Percentiles rank a stretch among this genome's conserved stretches.
Conservation (phyloP, 2,113 vertebrate genomes). For the Oreochromis aureus region DNA sequence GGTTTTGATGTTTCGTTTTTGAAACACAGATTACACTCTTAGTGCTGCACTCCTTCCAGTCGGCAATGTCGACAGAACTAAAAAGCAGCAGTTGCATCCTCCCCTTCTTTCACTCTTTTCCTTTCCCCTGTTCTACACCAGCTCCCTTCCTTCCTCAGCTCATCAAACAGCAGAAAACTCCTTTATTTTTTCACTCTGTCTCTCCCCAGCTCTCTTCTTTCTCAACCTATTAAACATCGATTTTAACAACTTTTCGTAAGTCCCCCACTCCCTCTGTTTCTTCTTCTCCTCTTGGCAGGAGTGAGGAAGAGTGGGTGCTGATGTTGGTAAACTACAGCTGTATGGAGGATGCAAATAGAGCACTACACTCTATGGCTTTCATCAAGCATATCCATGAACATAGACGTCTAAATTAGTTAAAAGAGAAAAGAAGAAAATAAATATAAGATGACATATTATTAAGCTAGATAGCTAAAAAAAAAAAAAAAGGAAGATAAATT, state of each 20-base stretch:
- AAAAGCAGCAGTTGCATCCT: background rate
- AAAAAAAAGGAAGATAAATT: background rate
- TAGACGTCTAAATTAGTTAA: background rate
- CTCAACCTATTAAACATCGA: conserved; percentile 12
- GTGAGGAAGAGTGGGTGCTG: conserved; percentile 15
- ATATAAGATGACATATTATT: background rate
- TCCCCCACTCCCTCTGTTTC: background rate
- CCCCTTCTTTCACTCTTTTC: background rate
- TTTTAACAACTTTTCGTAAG: conserved; percentile 1
- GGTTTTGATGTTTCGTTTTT: conserved; percentile 12
- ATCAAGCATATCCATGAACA: background rate
- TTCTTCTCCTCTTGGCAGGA: background rate
- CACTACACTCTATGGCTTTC: background rate
- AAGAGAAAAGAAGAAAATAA: background rate
- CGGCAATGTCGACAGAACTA: background rate
- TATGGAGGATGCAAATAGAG: conserved; percentile 1
- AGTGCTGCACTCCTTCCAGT: background rate
- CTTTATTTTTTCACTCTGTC: background rate
- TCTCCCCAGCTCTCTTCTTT: conserved; percentile 1
- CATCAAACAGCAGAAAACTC: conserved; percentile 24
- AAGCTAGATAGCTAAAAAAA: background rate
- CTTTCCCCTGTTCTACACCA: background rate
- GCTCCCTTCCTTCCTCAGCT: conserved; percentile 11
- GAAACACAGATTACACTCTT: background rate
- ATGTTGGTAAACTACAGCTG: conserved; percentile 45